Evolutionary conservation across 2,888 invertebrate species (phyloP).

Genomic region (Strigamia maritima): DNA sequence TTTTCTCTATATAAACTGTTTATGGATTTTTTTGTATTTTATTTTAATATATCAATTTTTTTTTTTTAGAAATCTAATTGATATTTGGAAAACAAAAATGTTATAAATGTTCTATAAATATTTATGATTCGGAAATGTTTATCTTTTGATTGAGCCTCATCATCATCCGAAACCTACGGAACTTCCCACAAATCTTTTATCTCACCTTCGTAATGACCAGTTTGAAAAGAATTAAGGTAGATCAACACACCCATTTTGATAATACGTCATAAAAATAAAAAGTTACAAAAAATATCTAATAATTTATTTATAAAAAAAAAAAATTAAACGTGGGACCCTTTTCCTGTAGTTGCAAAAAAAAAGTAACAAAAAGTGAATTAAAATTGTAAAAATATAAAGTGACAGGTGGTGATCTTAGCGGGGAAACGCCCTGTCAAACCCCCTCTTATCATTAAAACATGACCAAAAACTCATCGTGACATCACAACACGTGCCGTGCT

Average conservation of each 20-base stretch:
- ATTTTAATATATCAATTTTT: not conserved
- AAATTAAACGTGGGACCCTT: not conserved
- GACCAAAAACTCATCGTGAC: conserved; percentile 8
- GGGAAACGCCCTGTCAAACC: conserved; percentile 6
- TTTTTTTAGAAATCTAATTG: not conserved
- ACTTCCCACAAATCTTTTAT: conserved; percentile 6
- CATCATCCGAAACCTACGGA: not conserved
- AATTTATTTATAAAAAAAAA: not conserved
- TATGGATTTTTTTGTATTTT: not conserved
- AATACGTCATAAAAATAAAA: not conserved
- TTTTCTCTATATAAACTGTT: conserved; percentile 1
- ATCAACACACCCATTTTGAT: conserved; percentile 6
- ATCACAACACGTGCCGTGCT: conserved; percentile 10
- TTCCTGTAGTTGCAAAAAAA: not conserved
- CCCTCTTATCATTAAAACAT: conserved; percentile 15
- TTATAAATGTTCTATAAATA: not conserved
- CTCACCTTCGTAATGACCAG: conserved; percentile 6
- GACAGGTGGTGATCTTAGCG: not conserved
- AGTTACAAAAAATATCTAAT: not conserved
- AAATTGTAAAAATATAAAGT: not conserved
- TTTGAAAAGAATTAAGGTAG: conserved; percentile 9
- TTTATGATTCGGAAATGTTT: not conserved
- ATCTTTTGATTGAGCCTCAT: not conserved
- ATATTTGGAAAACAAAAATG: not conserved
- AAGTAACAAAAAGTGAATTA: not conserved